Evolutionary conservation across 1,140 invertebrate species (phyloP).

Genomic region (Orchestia grillus): DNA sequence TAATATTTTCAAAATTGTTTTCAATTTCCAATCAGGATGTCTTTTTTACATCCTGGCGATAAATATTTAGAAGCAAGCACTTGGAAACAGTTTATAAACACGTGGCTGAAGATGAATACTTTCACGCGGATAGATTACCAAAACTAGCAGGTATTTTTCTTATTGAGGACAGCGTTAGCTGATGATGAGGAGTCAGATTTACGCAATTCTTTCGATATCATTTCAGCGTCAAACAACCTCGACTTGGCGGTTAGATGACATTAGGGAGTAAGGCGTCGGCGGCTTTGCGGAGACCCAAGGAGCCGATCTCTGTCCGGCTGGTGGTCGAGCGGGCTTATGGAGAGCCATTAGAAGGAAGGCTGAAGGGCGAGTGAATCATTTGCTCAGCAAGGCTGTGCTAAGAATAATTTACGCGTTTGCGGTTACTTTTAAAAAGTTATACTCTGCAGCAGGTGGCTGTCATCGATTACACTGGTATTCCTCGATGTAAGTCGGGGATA

Average conservation of each 20-base stretch:
- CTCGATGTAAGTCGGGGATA: no score
- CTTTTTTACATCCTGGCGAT: no score
- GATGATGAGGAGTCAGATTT: no score
- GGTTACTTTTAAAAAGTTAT: not conserved
- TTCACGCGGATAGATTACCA: no score
- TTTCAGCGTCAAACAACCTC: not conserved
- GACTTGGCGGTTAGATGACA: not conserved
- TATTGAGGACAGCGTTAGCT: no score
- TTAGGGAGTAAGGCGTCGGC: not conserved
- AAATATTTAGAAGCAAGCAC: no score
- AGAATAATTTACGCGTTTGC: not conserved
- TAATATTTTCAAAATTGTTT: no score
- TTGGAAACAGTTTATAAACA: no score
- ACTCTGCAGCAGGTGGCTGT: not conserved
- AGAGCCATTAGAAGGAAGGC: not conserved
- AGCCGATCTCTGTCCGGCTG: not conserved
- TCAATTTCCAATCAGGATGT: no score
- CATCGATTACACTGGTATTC: no score
- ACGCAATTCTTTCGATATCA: not conserved
- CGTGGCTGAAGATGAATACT: no score
- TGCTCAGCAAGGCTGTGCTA: not conserved
- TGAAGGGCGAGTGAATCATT: not conserved
- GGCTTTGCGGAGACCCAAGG: not conserved
- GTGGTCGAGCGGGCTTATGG: not conserved
- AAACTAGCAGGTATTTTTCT: no score